Evolutionary conservation across 2,888 invertebrate species (phyloP).

Genomic region (Polydrusus pterygomalis): DNA sequence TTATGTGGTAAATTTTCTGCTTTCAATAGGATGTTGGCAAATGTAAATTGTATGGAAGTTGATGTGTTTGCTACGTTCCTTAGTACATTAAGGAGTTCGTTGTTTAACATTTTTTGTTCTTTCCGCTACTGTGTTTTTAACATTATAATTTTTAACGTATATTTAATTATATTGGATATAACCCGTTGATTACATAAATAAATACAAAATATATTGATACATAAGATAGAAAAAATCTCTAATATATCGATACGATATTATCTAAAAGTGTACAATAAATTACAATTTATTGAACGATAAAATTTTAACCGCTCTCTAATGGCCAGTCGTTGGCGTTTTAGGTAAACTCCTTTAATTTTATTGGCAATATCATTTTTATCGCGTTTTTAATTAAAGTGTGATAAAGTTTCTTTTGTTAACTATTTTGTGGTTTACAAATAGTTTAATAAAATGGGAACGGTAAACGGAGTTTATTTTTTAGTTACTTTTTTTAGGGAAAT

Average conservation of each 20-base stretch:
- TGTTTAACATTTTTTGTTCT: no score
- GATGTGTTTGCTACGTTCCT: no score
- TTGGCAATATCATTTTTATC: conserved; percentile 1
- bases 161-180: no score
- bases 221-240: not conserved
- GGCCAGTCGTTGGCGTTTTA: not conserved
- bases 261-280: conserved; percentile 8
- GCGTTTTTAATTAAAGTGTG: not conserved
- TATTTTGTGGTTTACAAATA: not conserved
- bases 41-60: no score
- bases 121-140: no score
- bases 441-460: not conserved
- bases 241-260: conserved; percentile 1
- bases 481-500: no score
- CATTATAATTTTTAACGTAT: no score
- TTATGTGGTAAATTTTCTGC: no score
- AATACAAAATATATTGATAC: not conserved
- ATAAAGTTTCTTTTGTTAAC: not conserved
- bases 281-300: conserved; percentile 10
- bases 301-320: not conserved
- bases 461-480: no score
- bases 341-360: conserved; percentile 12
- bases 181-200: not conserved
- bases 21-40: no score
- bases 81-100: no score